These are phyloP conservation scores for Semicossyphus pulcher DNA, from an alignment of 2,113 vertebrate species.

Conservation along the genomic window DNA sequence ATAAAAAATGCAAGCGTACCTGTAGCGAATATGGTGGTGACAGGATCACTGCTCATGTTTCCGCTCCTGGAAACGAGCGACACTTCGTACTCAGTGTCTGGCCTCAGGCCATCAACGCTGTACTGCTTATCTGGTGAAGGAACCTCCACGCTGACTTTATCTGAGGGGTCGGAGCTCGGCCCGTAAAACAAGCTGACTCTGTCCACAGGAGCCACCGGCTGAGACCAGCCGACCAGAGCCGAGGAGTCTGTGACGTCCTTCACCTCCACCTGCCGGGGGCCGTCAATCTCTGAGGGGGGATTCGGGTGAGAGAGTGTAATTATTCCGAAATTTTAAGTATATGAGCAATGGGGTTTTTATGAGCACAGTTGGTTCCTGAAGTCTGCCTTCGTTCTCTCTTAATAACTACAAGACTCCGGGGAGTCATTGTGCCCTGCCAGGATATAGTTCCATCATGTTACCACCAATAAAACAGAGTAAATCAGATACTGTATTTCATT, in stretches of 20 bases:
- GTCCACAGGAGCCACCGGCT: slow-evolving; percentile 88
- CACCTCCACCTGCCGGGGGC: slow-evolving; percentile 89
- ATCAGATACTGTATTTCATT: too few species aligned
- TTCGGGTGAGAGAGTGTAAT: neutral
- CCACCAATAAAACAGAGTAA: too few species aligned
- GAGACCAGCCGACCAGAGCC: slow-evolving; percentile 90
- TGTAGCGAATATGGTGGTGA: slow-evolving; percentile 88
- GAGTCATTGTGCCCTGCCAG: too few species aligned
- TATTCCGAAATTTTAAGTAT: too few species aligned
- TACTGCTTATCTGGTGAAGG: slow-evolving; percentile 87
- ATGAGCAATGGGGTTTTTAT: too few species aligned
- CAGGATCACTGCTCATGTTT: slow-evolving; percentile 85
- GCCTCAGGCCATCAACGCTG: slow-evolving; percentile 87
- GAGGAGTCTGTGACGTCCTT: slow-evolving; percentile 91
- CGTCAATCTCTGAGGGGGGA: slow-evolving; percentile 85
- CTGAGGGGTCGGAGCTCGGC: slow-evolving; percentile 82
- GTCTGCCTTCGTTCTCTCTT: too few species aligned
- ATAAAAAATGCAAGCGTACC: too few species aligned
- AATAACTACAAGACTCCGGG: too few species aligned
- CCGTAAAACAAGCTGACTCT: slow-evolving; percentile 86
- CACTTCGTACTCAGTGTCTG: slow-evolving; percentile 91
- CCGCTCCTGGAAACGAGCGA: slow-evolving; percentile 85
- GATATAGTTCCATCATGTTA: too few species aligned
- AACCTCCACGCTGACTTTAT: slow-evolving; percentile 85
- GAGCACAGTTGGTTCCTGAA: too few species aligned